Evolutionary conservation across 2,113 vertebrate species (phyloP).

Genomic region (Pachypanchax playfairii): DNA sequence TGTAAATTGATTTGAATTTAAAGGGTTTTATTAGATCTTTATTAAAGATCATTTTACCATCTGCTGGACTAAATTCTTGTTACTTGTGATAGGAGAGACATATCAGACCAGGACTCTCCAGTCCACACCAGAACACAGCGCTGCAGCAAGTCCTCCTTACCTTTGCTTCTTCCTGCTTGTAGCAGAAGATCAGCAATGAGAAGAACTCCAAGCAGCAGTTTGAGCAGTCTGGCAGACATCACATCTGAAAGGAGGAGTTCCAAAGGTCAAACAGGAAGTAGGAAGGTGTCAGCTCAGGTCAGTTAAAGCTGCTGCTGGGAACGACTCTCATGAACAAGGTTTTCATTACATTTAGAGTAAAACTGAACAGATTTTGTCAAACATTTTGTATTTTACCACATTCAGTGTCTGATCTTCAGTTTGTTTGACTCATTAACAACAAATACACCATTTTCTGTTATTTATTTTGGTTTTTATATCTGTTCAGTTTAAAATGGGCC

Average conservation of each 20-base stretch:
- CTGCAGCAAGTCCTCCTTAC: not conserved
- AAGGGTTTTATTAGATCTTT: too few relatives aligned
- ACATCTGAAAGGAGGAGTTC: slow-evolving; percentile 26
- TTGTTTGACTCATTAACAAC: too few relatives aligned
- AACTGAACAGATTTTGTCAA: too few relatives aligned
- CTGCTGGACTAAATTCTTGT: not conserved
- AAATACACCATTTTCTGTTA: too few relatives aligned
- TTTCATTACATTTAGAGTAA: too few relatives aligned
- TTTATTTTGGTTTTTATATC: too few relatives aligned
- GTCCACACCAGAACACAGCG: not conserved
- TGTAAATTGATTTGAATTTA: too few relatives aligned
- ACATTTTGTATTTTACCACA: too few relatives aligned
- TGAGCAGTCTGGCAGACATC: slow-evolving; percentile 69
- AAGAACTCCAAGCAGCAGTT: slow-evolving; percentile 66
- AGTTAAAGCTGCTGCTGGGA: not conserved
- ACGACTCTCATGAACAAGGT: too few relatives aligned
- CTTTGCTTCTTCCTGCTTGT: slow-evolving; percentile 6
- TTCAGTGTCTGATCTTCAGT: too few relatives aligned
- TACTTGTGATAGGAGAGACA: slow-evolving; percentile 37
- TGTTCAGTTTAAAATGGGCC: too few relatives aligned
- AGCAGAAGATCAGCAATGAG: fast-evolving
- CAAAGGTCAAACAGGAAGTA: slow-evolving; percentile 49
- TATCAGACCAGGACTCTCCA: slow-evolving; percentile 20
- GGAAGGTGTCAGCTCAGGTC: slow-evolving; percentile 65
- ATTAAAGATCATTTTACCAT: not conserved